phyloP scores from a whole-genome alignment of 2,888 invertebrate species.

The Lepidocyrtoides sp. region DNA sequence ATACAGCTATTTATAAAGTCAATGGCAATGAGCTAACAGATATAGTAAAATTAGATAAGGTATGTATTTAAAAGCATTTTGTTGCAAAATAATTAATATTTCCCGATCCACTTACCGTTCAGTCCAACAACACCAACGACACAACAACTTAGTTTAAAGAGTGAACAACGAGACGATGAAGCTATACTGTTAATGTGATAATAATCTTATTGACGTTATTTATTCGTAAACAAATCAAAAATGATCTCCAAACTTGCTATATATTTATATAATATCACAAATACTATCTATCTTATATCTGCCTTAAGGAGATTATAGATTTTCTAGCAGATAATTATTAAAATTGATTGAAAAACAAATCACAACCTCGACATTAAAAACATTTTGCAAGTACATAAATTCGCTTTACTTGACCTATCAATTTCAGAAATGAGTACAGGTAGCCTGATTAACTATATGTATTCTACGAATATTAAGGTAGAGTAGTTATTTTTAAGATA shows the following conservation, averaged over 20 bases:
- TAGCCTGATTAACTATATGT: background rate
- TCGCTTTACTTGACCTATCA: no score
- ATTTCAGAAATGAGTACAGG: no score
- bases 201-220: background rate
- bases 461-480: no score
- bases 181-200: background rate
- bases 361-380: background rate
- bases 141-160: background rate
- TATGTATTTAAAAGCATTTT: background rate
- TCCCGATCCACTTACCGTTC: slow-evolving; percentile 9
- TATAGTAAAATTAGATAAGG: background rate
- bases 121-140: slow-evolving; percentile 33
- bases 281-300: background rate
- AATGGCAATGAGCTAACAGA: background rate
- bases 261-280: slow-evolving; percentile 14
- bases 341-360: slow-evolving; percentile 16
- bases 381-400: no score
- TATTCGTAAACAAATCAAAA: no score
- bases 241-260: background rate
- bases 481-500: no score
- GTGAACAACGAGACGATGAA: background rate
- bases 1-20: no score
- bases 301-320: background rate
- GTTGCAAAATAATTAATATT: background rate
- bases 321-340: background rate